A percentile compares a stretch with the other conserved stretches of the same genome.
Evolutionary conservation across 2,113 vertebrate genomes (phyloP).

Genomic region (mouse (Mus musculus)): DNA sequence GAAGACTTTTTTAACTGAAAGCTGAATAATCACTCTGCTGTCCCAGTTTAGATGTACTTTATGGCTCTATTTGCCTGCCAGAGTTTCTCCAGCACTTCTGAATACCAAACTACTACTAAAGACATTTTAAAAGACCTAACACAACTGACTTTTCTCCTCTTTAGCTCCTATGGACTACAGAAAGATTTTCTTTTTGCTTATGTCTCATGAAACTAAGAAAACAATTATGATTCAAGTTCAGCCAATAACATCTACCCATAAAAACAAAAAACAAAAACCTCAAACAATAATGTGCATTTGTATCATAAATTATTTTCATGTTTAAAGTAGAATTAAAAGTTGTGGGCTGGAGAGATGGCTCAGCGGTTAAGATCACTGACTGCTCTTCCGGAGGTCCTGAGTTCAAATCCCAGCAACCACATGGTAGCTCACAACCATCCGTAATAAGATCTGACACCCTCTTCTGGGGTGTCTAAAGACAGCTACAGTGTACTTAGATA

Average conservation of each 20-base stretch:
- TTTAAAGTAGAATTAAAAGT: not conserved
- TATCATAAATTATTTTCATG: not conserved
- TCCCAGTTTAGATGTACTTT: constrained; percentile 83
- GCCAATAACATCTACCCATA: constrained; percentile 6
- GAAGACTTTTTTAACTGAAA: constrained; percentile 77
- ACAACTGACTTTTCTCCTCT: constrained; percentile 63
- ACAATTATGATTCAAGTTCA: not conserved
- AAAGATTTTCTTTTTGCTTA: constrained; percentile 50
- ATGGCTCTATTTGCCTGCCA: constrained; percentile 78
- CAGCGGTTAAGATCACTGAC: too few species aligned
- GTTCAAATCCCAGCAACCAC: too few species aligned
- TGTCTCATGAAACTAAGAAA: constrained; percentile 56
- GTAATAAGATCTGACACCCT: too few species aligned
- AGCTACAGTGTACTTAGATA: too few species aligned
- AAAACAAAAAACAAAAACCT: not conserved
- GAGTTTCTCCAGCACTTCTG: constrained; percentile 78
- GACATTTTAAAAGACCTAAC: constrained; percentile 54
- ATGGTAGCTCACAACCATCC: too few species aligned
- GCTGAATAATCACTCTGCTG: constrained; percentile 84
- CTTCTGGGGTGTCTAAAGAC: too few species aligned
- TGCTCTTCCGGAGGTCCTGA: too few species aligned
- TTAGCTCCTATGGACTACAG: constrained; percentile 27
- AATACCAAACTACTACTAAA: constrained; percentile 73
- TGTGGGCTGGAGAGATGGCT: too few species aligned
- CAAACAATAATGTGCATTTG: not conserved